Base-by-base conservation (phyloP, 2,888 invertebrate genomes). In the Stomorhina lunata region DNA sequence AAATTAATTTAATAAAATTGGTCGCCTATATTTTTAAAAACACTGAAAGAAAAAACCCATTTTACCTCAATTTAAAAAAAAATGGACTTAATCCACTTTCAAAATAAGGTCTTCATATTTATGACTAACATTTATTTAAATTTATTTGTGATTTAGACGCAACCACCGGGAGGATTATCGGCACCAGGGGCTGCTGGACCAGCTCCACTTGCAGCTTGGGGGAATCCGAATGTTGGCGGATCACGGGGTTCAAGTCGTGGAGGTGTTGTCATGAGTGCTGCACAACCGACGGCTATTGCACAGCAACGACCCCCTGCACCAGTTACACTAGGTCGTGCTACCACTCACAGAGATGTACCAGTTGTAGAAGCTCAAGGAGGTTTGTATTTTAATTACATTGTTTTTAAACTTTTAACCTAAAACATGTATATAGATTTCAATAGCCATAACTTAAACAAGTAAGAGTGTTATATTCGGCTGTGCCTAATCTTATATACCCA, bases 251-350 rank as follows among this genome's bases (percentile, higher is more conserved):
- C 40, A 63, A 82, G 80, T 53, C 59, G 84, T 29, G 85, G 83
- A 12, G 84, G 80, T 10, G 81, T 85, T 59, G 71, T 81, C 17
- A 65, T 79, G 45, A 22, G 48, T 27, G 45, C 83, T 2, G 48
- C 82, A 17, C 75, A 57, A 25, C 80, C 84, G 7, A 85, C 86
- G 25, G 80, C 84, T 4, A 72, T 83, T 2, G 79, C 82, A 6
- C 85, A 84, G 20, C 87, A 86, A 66, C 84, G 86, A 5, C 80
- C 86, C 5, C 85, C 85, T 68, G 86, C 85, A 2, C 86, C 86
- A 0, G 80, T 73, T 15, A 84, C 76, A 15, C 50, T 79, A 68
- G 88, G 87, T 0, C 84, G 88, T 12, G 87, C 88, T 2, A 87
- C 87, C 1, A 53, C 86, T 20, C 88, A 88, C 81, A 84, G 87